Evolutionary conservation across 2,113 vertebrate species (phyloP).

Genomic region (Dissostichus mawsoni): DNA sequence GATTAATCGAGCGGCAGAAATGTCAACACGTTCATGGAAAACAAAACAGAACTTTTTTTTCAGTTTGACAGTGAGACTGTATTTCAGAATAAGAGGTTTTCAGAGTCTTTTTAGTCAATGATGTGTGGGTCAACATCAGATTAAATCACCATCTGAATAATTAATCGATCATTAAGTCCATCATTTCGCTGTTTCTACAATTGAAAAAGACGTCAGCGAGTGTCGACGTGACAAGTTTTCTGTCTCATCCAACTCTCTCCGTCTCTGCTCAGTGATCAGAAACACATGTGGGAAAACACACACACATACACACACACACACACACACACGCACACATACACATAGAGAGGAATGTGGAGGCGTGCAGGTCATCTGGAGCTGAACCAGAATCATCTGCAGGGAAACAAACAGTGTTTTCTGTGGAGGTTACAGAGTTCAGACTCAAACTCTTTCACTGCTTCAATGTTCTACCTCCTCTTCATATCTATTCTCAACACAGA

Average conservation of each 20-base stretch:
- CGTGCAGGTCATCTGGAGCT: conserved; percentile 54
- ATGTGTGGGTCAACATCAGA: not conserved
- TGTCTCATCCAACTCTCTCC: not conserved
- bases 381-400: conserved; percentile 47
- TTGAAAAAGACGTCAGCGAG: not conserved
- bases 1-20: not conserved
- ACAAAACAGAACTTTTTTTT: not conserved
- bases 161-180: not conserved
- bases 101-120: not conserved
- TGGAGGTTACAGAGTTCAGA: conserved; percentile 8
- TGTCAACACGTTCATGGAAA: too few species aligned
- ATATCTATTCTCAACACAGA: not conserved
- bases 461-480: not conserved
- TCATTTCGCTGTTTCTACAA: not conserved
- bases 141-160: not conserved
- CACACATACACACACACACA: not conserved
- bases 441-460: not conserved
- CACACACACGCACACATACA: conserved; percentile 11
- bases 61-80: not conserved
- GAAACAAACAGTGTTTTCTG: conserved; percentile 32
- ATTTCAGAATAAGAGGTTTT: not conserved
- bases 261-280: conserved; percentile 41
- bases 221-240: not conserved
- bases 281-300: conserved; percentile 34
- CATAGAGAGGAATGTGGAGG: conserved; percentile 58